phyloP scores from a whole-genome alignment of 2,797 vertebrate genomes.

The Leontopithecus rosalia region DNA sequence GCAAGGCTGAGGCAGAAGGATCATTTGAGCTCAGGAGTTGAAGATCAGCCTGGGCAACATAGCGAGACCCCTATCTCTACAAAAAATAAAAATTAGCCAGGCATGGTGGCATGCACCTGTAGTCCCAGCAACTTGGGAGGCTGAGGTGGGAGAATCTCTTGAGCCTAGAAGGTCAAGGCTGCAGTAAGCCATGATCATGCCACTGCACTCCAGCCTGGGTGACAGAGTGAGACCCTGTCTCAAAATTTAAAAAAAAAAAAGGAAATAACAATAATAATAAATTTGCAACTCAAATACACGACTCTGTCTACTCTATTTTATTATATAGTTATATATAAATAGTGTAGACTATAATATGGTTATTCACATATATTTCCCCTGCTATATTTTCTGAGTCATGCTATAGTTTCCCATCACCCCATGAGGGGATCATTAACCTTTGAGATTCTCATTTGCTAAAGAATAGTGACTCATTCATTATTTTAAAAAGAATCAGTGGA shows the following conservation, averaged over 20 bases:
- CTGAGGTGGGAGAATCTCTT: neutral
- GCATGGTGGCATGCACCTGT: neutral
- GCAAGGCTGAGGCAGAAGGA: neutral
- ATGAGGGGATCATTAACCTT: neutral
- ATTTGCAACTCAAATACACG: neutral
- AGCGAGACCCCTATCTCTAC: neutral
- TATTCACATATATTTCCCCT: neutral
- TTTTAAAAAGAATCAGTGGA: neutral
- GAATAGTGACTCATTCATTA: neutral
- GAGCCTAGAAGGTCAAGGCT: neutral
- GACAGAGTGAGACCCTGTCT: neutral
- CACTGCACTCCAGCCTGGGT: neutral
- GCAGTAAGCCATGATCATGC: neutral
- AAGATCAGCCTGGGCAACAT: neutral
- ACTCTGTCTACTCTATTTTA: neutral
- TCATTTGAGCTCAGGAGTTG: neutral
- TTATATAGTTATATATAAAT: neutral
- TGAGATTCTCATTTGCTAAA: neutral
- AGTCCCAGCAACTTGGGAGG: neutral
- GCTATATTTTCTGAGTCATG: neutral
- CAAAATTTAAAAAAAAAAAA: neutral
- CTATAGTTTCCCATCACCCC: neutral
- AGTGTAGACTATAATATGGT: too few species aligned
- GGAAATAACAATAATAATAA: neutral
- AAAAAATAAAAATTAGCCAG: neutral